phyloP scores from a whole-genome alignment of 2,888 invertebrate genomes.

The Melieria crassipennis region DNA sequence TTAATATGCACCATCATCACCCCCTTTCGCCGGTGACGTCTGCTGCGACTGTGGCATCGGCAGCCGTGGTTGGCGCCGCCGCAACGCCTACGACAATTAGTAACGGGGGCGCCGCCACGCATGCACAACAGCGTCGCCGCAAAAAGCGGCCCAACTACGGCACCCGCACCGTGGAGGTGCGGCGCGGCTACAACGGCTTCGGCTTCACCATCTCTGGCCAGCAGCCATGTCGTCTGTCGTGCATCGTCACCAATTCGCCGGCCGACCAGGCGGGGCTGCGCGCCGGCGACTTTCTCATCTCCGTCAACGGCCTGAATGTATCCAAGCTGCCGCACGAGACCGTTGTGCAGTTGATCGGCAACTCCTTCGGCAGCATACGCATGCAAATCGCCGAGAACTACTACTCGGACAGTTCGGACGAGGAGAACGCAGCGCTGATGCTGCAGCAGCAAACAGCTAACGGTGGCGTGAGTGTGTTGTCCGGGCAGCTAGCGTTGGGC shows the following conservation, averaged over 20 bases:
- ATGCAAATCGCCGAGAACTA: conserved; percentile 89
- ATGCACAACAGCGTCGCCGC: conserved; percentile 67
- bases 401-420: conserved; percentile 86
- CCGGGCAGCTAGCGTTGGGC: conserved; percentile 28
- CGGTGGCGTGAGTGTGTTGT: conserved; percentile 39
- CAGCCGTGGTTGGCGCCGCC: conserved; percentile 12
- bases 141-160: conserved; percentile 74
- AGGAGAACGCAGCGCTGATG: conserved; percentile 69
- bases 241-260: conserved; percentile 89
- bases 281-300: conserved; percentile 91
- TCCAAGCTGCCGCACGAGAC: conserved; percentile 93
- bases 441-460: conserved; percentile 43
- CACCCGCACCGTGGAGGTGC: conserved; percentile 76
- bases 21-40: conserved; percentile 52
- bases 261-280: conserved; percentile 90
- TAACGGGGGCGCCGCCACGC: conserved; percentile 42
- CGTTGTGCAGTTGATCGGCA: conserved; percentile 90
- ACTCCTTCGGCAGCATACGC: conserved; percentile 82
- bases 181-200: conserved; percentile 88
- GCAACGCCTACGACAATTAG: conserved; percentile 32
- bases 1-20: conserved; percentile 59
- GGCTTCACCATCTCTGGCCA: conserved; percentile 99
- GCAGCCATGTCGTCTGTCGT: conserved; percentile 93
- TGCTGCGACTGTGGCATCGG: conserved; percentile 32
- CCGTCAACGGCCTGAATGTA: conserved; percentile 91